These are phyloP conservation scores for Lepidurus apus DNA, from an alignment of 1,140 invertebrate species.

Conservation along the genomic window DNA sequence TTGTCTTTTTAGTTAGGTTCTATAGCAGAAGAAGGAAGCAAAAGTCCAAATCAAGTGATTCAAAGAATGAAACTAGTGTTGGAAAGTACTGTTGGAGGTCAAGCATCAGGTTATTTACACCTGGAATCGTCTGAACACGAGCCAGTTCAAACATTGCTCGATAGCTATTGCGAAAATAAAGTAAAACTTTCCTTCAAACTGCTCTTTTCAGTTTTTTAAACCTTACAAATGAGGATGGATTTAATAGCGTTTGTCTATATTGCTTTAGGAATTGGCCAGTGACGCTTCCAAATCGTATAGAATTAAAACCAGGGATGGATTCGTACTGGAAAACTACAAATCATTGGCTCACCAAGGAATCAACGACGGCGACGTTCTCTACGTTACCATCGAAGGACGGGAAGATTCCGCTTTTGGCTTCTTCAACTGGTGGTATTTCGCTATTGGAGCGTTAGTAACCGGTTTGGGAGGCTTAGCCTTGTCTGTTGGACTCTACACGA, in stretches of 20 bases:
- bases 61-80: slow-evolving; percentile 29
- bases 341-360: slow-evolving; percentile 37
- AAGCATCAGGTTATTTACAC: slow-evolving; percentile 36
- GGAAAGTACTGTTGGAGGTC: slow-evolving; percentile 32
- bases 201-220: too few relatives aligned
- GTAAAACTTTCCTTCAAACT: too few relatives aligned
- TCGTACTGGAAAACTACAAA: slow-evolving; percentile 37
- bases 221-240: background rate
- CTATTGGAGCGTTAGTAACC: slow-evolving; percentile 42
- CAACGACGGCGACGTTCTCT: slow-evolving; percentile 39
- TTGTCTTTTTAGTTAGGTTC: background rate
- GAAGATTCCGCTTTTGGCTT: slow-evolving; percentile 39
- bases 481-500: slow-evolving; percentile 37
- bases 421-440: slow-evolving; percentile 44
- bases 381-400: slow-evolving; percentile 40
- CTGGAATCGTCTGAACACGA: slow-evolving; percentile 34
- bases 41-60: background rate
- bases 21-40: background rate
- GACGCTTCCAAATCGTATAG: slow-evolving; percentile 37
- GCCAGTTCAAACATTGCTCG: slow-evolving; percentile 40
- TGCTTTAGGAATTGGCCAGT: slow-evolving; percentile 23
- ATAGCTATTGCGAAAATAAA: slow-evolving; percentile 40
- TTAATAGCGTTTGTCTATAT: slow-evolving; percentile 1
- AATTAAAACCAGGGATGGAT: slow-evolving; percentile 36
- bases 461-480: slow-evolving; percentile 42